These are phyloP conservation scores for Sclerurus mexicanus DNA, from an alignment of 2,113 vertebrate genomes.

Conservation along the genomic window DNA sequence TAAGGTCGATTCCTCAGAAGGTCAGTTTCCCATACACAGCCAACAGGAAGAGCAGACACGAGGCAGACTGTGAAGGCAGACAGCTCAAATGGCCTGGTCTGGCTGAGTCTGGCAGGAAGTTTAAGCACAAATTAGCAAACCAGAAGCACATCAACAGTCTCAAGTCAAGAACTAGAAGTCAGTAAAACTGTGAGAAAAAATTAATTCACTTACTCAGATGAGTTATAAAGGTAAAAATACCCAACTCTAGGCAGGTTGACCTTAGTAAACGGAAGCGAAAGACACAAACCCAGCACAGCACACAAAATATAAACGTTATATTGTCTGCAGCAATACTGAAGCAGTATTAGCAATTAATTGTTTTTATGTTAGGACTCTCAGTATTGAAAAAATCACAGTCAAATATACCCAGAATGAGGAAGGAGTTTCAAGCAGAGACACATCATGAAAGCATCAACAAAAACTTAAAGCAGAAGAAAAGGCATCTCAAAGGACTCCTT, in stretches of 20 bases:
- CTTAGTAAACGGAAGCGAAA: not conserved
- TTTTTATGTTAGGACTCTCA: not conserved
- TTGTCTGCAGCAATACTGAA: not conserved
- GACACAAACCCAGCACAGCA: not conserved
- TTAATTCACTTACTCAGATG: not conserved
- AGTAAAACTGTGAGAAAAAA: not conserved
- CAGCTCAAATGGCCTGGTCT: not conserved
- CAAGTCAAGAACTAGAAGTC: not conserved
- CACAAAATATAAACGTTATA: not conserved
- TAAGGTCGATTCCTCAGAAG: not conserved
- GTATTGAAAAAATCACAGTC: not conserved
- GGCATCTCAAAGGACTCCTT: not conserved
- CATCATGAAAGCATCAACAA: not conserved
- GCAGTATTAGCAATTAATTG: not conserved
- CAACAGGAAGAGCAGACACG: not conserved
- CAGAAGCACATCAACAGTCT: not conserved
- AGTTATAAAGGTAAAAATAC: not conserved
- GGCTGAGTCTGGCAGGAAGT: not conserved
- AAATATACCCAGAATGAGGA: not conserved
- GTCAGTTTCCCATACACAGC: not conserved
- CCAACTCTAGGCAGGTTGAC: not conserved
- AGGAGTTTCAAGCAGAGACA: not conserved
- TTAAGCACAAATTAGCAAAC: not conserved
- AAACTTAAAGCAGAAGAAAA: not conserved
- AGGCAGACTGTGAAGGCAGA: not conserved